phyloP scores from a whole-genome alignment of 2,888 invertebrate species.

The Erpobdella octoculata region DNA sequence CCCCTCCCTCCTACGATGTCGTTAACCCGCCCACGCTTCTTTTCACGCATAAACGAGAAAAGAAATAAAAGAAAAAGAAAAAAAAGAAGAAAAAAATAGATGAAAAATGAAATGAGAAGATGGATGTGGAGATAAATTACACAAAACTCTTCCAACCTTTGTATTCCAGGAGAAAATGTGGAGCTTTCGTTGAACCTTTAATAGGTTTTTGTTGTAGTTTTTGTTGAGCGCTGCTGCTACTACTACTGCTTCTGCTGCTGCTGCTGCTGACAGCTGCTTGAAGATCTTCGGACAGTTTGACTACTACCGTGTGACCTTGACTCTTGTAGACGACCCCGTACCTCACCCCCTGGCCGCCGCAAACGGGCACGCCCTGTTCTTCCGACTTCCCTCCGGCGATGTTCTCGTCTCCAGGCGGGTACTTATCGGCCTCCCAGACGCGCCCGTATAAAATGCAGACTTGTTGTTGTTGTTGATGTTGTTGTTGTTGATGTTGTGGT shows the following conservation, averaged over 20 bases:
- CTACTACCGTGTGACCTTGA: background rate
- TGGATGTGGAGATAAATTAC: too few species aligned
- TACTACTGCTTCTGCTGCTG: background rate
- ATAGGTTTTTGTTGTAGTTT: background rate
- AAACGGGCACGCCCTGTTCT: background rate
- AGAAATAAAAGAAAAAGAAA: too few species aligned
- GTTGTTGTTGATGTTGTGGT: background rate
- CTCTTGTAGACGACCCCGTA: slow-evolving; percentile 13
- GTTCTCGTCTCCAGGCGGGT: background rate
- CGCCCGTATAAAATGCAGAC: background rate
- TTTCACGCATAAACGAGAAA: too few species aligned
- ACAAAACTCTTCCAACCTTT: slow-evolving; percentile 9
- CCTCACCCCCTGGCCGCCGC: background rate
- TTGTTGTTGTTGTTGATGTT: background rate
- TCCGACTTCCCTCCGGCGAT: background rate
- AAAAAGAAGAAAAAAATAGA: too few species aligned
- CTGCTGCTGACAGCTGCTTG: background rate
- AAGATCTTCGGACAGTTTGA: background rate
- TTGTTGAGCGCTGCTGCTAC: background rate
- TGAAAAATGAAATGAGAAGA: too few species aligned
- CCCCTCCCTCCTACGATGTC: too few species aligned
- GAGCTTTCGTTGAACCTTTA: background rate
- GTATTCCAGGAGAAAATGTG: background rate
- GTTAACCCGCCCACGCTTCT: too few species aligned
- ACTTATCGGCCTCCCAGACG: background rate